Conservation (phyloP, 2,113 vertebrate genomes). For the Heterocephalus glaber region DNA sequence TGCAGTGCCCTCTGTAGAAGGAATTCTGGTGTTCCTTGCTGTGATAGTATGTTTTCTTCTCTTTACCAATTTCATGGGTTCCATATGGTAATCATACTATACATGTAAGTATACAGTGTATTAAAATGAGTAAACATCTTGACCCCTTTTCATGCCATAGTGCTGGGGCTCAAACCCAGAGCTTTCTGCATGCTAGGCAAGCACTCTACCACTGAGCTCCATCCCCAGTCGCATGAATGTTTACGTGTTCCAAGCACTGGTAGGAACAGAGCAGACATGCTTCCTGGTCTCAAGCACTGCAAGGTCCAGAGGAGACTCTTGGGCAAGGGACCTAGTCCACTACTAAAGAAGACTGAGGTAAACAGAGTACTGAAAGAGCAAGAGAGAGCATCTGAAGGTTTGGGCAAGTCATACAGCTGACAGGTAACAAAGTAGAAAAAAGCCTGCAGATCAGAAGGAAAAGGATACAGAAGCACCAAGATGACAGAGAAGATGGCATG, state of each 20-base stretch:
- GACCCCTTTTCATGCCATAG: neutral
- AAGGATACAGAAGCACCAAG: neutral
- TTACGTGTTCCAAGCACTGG: neutral
- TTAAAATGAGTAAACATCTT: neutral
- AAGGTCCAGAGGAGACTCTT: neutral
- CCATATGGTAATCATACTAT: neutral
- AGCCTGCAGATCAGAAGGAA: neutral
- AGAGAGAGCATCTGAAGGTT: neutral
- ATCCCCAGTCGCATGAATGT: neutral
- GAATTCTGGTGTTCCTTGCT: neutral
- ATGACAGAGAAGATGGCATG: neutral
- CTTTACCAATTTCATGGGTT: neutral
- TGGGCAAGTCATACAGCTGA: neutral
- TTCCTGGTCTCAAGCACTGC: neutral
- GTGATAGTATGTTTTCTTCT: neutral
- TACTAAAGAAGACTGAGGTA: no score
- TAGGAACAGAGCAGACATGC: neutral
- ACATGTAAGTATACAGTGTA: neutral
- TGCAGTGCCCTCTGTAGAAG: neutral
- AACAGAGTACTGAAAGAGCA: neutral
- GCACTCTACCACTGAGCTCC: neutral
- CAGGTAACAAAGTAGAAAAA: neutral
- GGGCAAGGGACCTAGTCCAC: neutral
- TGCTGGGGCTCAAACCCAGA: neutral
- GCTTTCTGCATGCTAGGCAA: neutral